These are phyloP conservation scores for Poeciliopsis gracilis DNA, from an alignment of 2,797 vertebrate species.

Conservation along the genomic window DNA sequence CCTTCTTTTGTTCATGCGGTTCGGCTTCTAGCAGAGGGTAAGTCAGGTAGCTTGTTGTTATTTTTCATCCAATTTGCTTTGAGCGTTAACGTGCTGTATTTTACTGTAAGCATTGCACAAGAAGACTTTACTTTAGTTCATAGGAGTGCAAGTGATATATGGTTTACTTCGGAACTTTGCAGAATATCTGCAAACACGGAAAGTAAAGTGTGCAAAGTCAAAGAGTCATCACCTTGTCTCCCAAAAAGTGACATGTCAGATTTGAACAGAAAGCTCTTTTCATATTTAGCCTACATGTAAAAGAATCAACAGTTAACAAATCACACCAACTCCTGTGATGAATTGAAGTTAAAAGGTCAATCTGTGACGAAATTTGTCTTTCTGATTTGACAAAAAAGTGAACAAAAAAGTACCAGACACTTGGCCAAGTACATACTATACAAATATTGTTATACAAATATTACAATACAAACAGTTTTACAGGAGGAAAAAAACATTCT, in stretches of 20 bases:
- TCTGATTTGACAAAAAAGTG: neutral
- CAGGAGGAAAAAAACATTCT: neutral
- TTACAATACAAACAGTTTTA: neutral
- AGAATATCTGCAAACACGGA: conserved; percentile 14
- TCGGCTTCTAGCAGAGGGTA: conserved; percentile 94
- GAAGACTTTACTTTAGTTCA: conserved; percentile 9
- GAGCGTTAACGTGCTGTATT: conserved; percentile 2
- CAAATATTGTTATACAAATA: neutral
- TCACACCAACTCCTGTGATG: neutral
- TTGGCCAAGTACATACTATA: neutral
- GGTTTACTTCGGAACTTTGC: conserved; percentile 48
- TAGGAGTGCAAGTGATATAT: neutral
- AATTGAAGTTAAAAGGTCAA: neutral
- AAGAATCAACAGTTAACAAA: neutral
- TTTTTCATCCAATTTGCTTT: conserved; percentile 5
- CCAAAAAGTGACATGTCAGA: neutral
- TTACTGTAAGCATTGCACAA: neutral
- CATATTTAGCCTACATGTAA: neutral
- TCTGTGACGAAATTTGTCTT: neutral
- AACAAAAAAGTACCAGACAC: neutral
- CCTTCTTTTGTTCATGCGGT: conserved; percentile 92
- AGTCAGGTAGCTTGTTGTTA: conserved; percentile 37
- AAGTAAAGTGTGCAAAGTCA: conserved; percentile 43
- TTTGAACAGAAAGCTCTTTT: conserved; percentile 1
- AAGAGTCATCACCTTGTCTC: neutral